Base-by-base conservation (phyloP, 2,113 vertebrate genomes). In the Monopterus albus region DNA sequence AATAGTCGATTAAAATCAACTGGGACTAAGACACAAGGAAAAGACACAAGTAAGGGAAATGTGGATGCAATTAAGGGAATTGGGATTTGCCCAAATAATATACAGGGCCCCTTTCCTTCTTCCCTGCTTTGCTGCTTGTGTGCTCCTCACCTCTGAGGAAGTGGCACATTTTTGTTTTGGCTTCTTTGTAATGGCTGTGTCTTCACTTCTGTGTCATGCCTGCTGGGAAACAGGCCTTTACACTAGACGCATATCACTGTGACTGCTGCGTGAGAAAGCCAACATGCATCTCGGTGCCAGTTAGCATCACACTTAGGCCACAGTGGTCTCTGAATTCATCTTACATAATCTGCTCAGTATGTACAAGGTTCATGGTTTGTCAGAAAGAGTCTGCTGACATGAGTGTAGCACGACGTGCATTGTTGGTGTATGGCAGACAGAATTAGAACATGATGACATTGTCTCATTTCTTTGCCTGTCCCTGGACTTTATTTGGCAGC, bases 131-230 rank as follows among this genome's bases (percentile, higher is more conserved):
- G 7, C 31, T 31, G 12, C 13, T 2, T 64, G 14, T 45, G 38
- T 25, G 13, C 63, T 55, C 42, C 28, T 71, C 43, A 20, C 25
- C 13, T 58, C 28, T 29, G 59, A 65, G 63, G 9, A 66, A 63
- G 18, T 11, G 3, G 10, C 0, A 28, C 2, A 0, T 50, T 69
- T 60, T 70, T 57, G 21, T 38, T 58, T 15, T n/a, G 1, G 50
- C 43, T 63, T 25, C 52, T 71, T 63, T 51, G 23, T 77, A 56
- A 72, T 57, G 28, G 52, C 43, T 50, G 80, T 80, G 69, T 75
- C 66, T 57, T 81, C 73, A 21, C 52, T 46, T 43, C 51, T 21
- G 3, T 52, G 21, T 63, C 21, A 33, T 35, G 23, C 71, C 61
- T 61, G 71, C 74, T 71, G 60, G 26, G 60, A 64, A 63, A 42